phyloP scores from a whole-genome alignment of 2,113 vertebrate species.

The Elanus axillaris region DNA sequence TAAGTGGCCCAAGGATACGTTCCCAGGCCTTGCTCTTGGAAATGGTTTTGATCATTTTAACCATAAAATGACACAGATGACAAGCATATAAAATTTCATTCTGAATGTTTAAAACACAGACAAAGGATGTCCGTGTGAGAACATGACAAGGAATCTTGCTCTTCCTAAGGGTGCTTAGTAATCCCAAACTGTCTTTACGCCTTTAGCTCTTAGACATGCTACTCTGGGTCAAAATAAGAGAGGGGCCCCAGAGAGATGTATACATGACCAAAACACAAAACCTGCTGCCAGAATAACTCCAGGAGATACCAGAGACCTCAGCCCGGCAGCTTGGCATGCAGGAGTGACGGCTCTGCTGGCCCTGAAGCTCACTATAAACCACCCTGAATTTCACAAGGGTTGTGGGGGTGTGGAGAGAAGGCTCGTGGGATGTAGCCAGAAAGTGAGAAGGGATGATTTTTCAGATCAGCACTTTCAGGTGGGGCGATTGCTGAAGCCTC shows the following conservation, averaged over 20 bases:
- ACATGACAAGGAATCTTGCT: no score
- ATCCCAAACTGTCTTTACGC: background rate
- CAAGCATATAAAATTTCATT: background rate
- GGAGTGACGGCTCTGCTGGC: background rate
- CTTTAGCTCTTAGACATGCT: no score
- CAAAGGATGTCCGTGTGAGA: background rate
- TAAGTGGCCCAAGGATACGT: background rate
- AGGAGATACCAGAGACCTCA: background rate
- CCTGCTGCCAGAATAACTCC: background rate
- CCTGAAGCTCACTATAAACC: background rate
- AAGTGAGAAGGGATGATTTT: background rate
- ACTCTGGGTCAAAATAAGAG: background rate
- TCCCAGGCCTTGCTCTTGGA: background rate
- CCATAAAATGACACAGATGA: background rate
- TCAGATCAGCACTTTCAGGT: background rate
- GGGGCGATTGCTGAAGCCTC: background rate
- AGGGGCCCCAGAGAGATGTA: background rate
- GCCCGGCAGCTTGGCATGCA: fast-evolving
- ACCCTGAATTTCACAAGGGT: background rate
- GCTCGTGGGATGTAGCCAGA: background rate
- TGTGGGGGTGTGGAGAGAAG: background rate
- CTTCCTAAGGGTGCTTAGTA: background rate
- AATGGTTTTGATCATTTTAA: background rate
- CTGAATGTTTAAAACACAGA: background rate
- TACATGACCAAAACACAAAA: background rate